A percentile compares a stretch with the other conserved stretches of the same genome.
Conservation (phyloP, 2,113 vertebrate genomes). For the Marcusenius ussheri region DNA sequence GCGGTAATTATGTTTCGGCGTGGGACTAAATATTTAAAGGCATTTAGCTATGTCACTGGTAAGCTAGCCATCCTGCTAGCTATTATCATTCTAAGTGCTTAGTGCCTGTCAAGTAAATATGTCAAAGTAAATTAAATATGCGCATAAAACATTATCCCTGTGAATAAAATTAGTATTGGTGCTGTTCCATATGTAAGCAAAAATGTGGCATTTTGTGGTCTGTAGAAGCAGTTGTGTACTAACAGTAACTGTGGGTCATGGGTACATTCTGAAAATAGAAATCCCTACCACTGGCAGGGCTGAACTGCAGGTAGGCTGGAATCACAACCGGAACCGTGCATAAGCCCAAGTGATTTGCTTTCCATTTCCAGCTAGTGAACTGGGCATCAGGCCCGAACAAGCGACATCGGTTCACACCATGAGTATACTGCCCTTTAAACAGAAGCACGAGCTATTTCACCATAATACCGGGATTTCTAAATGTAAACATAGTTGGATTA, state of each 20-base stretch:
- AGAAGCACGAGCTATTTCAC: background rate
- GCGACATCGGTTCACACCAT: background rate
- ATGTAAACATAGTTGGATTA: background rate
- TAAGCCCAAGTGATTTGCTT: background rate
- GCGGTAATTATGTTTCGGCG: background rate
- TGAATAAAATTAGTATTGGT: slow-evolving; percentile 5
- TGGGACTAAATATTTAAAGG: background rate
- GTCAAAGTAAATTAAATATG: slow-evolving; percentile 8
- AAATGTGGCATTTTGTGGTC: background rate
- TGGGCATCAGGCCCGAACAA: background rate
- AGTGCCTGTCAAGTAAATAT: background rate
- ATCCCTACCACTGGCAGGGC: background rate
- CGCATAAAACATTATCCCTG: background rate
- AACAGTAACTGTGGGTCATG: background rate
- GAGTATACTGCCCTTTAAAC: background rate
- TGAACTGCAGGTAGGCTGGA: background rate
- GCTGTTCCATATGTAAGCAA: background rate
- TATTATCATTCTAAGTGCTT: background rate
- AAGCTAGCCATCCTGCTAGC: background rate
- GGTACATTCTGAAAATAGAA: background rate
- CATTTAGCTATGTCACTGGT: background rate
- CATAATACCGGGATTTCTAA: background rate
- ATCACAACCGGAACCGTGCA: background rate
- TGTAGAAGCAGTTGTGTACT: background rate
- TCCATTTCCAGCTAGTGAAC: background rate